phyloP scores from a whole-genome alignment of 2,888 invertebrate genomes.

The Kryphioiulus occultus region DNA sequence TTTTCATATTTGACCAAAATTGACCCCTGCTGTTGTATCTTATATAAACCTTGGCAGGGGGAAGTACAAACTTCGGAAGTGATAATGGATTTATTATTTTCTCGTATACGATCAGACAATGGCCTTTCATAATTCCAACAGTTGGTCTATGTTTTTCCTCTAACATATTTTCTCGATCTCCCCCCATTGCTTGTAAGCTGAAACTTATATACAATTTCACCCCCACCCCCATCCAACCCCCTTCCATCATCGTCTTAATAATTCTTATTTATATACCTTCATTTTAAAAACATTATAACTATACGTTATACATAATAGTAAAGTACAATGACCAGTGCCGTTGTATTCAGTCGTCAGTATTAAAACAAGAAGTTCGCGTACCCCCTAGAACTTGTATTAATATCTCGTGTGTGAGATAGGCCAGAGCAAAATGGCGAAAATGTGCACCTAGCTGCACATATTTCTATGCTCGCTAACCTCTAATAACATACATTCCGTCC shows the following conservation, averaged over 20 bases:
- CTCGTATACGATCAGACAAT: background rate
- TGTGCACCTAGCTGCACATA: constrained; percentile 34
- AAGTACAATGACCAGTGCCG: constrained; percentile 36
- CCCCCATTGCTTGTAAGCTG: background rate
- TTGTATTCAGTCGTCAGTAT: background rate
- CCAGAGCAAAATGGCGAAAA: constrained; percentile 19
- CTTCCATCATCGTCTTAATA: constrained; percentile 35
- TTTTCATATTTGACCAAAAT: background rate
- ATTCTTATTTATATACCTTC: background rate
- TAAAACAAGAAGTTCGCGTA: background rate
- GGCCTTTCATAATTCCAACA: constrained; percentile 28
- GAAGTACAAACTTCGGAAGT: constrained; percentile 21
- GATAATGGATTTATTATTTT: constrained; percentile 39
- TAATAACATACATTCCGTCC: constrained; percentile 40
- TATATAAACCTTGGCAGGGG: background rate
- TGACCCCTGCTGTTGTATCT: background rate
- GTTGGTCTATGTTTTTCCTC: constrained; percentile 26
- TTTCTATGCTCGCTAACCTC: constrained; percentile 5
- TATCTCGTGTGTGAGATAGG: constrained; percentile 26
- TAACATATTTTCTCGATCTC: background rate
- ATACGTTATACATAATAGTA: constrained; percentile 33
- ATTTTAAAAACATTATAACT: constrained; percentile 24
- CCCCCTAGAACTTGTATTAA: constrained; percentile 19
- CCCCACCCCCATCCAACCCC: constrained; percentile 5
- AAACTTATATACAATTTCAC: background rate